A percentile compares a stretch with the other conserved stretches of the same genome.
phyloP scores from a whole-genome alignment of 1,140 invertebrate genomes.

The Aporrectodea caliginosa region DNA sequence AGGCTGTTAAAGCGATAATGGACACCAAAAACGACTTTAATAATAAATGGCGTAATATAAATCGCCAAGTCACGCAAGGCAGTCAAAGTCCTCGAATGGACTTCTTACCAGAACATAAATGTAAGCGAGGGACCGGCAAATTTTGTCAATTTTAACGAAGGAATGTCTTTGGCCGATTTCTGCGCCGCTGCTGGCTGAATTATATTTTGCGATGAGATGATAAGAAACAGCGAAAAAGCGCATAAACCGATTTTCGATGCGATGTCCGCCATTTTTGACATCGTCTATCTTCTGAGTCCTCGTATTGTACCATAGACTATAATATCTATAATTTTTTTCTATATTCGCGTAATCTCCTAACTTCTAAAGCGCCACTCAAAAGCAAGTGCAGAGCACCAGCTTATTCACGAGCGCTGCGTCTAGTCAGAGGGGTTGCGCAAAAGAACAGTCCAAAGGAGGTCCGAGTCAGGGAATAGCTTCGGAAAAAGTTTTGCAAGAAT shows the following conservation, averaged over 20 bases:
- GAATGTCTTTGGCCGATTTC: slow-evolving; percentile 49
- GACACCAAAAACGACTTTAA: background rate
- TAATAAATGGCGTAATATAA: background rate
- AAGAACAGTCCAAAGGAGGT: too few species aligned
- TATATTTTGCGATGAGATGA: slow-evolving; percentile 24
- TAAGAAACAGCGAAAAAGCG: slow-evolving; percentile 9
- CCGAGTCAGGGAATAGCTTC: too few species aligned
- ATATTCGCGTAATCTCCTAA: too few species aligned
- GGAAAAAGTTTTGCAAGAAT: too few species aligned
- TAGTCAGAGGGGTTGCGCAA: too few species aligned
- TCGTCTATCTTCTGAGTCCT: too few species aligned
- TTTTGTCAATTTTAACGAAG: slow-evolving; percentile 54
- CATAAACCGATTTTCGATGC: background rate
- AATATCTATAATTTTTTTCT: too few species aligned
- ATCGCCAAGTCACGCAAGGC: background rate
- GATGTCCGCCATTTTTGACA: too few species aligned
- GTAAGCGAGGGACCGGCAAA: slow-evolving; percentile 58
- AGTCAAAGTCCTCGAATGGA: background rate
- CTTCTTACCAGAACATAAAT: slow-evolving; percentile 59
- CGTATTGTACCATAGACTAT: too few species aligned
- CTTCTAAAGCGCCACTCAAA: too few species aligned
- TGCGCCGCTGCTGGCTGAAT: slow-evolving; percentile 15
- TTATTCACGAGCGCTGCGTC: too few species aligned
- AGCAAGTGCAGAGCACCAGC: too few species aligned
- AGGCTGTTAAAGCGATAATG: background rate